Evolutionary conservation across 2,888 invertebrate genomes (phyloP).

Genomic region (Odontocerum albicorne): DNA sequence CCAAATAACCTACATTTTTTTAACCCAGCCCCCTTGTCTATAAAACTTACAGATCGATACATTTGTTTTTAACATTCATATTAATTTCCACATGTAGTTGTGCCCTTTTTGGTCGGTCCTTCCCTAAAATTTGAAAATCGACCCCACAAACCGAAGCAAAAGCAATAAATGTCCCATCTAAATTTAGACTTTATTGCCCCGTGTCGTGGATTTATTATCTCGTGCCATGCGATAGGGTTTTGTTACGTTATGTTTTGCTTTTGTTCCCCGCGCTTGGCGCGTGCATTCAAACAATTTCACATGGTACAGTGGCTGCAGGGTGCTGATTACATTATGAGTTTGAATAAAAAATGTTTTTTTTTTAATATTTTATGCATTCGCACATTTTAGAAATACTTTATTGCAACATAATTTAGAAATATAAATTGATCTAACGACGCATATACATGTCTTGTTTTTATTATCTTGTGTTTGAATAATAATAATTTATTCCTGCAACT

Average conservation of each 20-base stretch:
- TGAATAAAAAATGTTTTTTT: no score
- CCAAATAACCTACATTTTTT: no score
- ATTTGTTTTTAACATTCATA: no score
- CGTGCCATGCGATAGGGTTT: slow-evolving; percentile 9
- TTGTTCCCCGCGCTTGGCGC: slow-evolving; percentile 11
- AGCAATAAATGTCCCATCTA: slow-evolving; percentile 41
- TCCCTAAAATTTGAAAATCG: slow-evolving; percentile 1
- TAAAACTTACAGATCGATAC: no score
- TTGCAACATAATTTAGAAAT: no score
- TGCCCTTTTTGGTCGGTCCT: slow-evolving; percentile 2
- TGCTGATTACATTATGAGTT: not conserved
- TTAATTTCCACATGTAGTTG: not conserved
- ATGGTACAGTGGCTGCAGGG: slow-evolving; percentile 3
- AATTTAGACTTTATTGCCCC: slow-evolving; percentile 21
- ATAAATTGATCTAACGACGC: no score
- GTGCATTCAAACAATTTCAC: not conserved
- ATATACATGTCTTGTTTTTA: no score
- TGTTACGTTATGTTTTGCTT: slow-evolving; percentile 10
- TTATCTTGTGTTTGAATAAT: no score
- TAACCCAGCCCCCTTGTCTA: no score
- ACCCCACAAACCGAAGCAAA: slow-evolving; percentile 38
- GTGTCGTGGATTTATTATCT: slow-evolving; percentile 17
- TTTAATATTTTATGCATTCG: no score
- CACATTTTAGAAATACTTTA: no score
- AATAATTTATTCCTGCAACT: no score